Evolutionary conservation across 2,888 invertebrate genomes (phyloP), one percentile per base, ranked within the genome.

Genomic region (Drosophila percnosoma): DNA sequence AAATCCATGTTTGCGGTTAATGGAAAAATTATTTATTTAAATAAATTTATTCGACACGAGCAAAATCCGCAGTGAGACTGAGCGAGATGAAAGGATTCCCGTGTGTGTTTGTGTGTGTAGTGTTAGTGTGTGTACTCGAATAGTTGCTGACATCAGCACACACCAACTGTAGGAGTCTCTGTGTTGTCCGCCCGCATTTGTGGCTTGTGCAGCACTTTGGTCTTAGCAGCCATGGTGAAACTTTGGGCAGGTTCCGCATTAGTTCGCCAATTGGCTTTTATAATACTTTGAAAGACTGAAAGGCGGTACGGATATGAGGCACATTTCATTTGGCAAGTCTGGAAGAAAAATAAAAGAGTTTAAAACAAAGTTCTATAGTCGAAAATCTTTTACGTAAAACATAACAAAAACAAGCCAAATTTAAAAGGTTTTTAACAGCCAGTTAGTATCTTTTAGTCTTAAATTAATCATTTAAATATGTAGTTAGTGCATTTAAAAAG

Each of bases 11-110:
- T 87, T 85, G 85, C 75, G 85, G 85, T 84, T 85, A 85, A 85
- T 85, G 85, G 83, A 85, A 85, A 87, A 87, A 87, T 87, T 82
- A 87, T 85, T 85, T 85, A 85, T 85, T 85, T 84, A 85, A 87
- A 87, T 84, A 87, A 75, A 84, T 85, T 77, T 83, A 81, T 85
- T 78, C 80, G 68, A 77, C 83, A 79, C 82, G 65, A 68, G 24
- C 75, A 45, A 59, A 61, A 58, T 54, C 34, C 61, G 49, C 55
- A 54, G 21, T 31, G 38, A 73, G 54, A 33, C 57, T 67, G 58
- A 59, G 63, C 53, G 49, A 53, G 51, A 64, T 38, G 29, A 24
- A 24, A 63, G 21, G 38, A 59, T 21, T 58, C 68, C 58, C 68
- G n/a, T 40, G 45, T 29, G 51, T 38, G 13, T 36, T 36, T 49